Evolutionary conservation across 2,113 vertebrate species (phyloP).

Genomic region (Rhinogobius similis): DNA sequence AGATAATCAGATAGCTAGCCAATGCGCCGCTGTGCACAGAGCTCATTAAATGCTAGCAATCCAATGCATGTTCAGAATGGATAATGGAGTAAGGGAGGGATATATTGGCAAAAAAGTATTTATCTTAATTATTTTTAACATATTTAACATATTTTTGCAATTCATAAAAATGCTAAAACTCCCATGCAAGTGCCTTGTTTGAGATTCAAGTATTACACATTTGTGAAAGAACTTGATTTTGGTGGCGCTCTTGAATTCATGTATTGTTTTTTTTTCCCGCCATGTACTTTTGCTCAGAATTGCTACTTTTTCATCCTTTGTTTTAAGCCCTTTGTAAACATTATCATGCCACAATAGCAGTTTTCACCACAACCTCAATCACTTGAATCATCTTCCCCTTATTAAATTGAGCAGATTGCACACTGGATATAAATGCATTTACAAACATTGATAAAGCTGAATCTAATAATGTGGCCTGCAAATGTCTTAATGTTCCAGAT

Average conservation of each 20-base stretch:
- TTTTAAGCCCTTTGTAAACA: background rate
- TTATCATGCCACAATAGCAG: background rate
- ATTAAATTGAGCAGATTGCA: background rate
- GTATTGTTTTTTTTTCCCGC: too few relatives aligned
- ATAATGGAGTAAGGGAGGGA: background rate
- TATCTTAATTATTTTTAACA: too few relatives aligned
- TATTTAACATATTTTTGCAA: too few relatives aligned
- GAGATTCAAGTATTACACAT: too few relatives aligned
- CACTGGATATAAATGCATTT: background rate
- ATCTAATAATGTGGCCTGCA: constrained; percentile 5
- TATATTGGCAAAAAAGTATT: too few relatives aligned
- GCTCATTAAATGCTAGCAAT: too few relatives aligned
- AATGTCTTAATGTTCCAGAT: constrained; percentile 17
- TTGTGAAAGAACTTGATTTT: too few relatives aligned
- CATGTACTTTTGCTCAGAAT: background rate
- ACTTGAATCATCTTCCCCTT: background rate
- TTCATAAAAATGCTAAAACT: too few relatives aligned
- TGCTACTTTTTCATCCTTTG: background rate
- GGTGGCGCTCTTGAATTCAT: too few relatives aligned
- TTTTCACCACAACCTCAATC: background rate
- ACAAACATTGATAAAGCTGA: background rate
- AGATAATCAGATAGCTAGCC: too few relatives aligned
- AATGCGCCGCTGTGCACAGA: too few relatives aligned
- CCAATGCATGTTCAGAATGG: background rate
- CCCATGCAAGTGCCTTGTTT: too few relatives aligned